phyloP scores from a whole-genome alignment of 2,888 invertebrate species.

The Mechanitis mazaeus region DNA sequence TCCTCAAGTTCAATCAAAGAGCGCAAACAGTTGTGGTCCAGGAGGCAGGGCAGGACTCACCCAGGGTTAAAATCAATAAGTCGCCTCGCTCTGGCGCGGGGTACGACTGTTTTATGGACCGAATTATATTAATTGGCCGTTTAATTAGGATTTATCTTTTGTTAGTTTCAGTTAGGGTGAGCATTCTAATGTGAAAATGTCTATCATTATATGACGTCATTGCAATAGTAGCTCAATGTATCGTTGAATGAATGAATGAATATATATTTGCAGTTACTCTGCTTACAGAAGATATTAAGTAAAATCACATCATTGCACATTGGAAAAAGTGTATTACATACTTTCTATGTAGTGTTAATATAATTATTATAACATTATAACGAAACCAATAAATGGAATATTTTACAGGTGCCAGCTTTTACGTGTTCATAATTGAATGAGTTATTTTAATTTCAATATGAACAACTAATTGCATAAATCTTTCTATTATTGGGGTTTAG shows the following conservation, averaged over 20 bases:
- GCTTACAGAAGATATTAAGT: too few species aligned
- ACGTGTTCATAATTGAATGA: constrained; percentile 6
- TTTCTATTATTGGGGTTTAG: too few species aligned
- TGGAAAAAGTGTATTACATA: too few species aligned
- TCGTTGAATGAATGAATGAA: too few species aligned
- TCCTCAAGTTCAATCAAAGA: constrained; percentile 67
- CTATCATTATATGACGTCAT: not conserved
- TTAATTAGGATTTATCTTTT: constrained; percentile 20
- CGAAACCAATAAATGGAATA: constrained; percentile 18
- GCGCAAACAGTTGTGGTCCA: constrained; percentile 55
- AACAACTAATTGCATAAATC: too few species aligned
- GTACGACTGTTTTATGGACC: constrained; percentile 31
- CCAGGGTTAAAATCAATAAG: constrained; percentile 69
- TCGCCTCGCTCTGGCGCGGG: constrained; percentile 29
- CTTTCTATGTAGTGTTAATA: too few species aligned
- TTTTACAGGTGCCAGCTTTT: not conserved
- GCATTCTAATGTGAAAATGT: not conserved
- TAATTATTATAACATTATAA: constrained; percentile 10
- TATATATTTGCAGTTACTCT: too few species aligned
- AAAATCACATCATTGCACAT: too few species aligned
- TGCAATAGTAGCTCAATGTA: too few species aligned
- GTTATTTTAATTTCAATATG: not conserved
- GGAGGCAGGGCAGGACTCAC: constrained; percentile 62
- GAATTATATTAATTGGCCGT: constrained; percentile 25
- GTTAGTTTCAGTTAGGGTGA: not conserved